These are phyloP conservation scores for Pygmarrhopalites habei DNA, from an alignment of 1,140 invertebrate genomes.

Conservation along the genomic window DNA sequence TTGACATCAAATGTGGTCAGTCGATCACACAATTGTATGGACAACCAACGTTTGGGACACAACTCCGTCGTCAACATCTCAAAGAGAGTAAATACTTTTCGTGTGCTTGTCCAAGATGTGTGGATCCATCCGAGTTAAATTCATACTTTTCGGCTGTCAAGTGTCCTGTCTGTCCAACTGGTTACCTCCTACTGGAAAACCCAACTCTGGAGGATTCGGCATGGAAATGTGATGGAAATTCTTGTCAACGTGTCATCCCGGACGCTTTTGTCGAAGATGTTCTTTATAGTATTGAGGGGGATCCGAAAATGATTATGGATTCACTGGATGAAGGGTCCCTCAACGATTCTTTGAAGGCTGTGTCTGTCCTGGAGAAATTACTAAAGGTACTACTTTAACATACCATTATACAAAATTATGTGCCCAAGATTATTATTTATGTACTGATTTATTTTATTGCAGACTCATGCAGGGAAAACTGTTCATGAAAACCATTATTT, in stretches of 20 bases:
- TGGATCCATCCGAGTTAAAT: slow-evolving; percentile 40
- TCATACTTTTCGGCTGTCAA: slow-evolving; percentile 32
- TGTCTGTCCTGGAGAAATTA: background rate
- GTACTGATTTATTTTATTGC: no score
- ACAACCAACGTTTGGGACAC: slow-evolving; percentile 32
- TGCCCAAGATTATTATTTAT: no score
- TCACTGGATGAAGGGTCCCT: no score
- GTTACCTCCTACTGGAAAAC: slow-evolving; percentile 8
- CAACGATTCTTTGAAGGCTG: background rate
- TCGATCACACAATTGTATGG: slow-evolving; percentile 17
- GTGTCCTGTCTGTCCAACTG: slow-evolving; percentile 20
- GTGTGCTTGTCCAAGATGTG: slow-evolving; percentile 41
- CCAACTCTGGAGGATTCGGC: background rate
- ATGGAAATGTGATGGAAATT: background rate
- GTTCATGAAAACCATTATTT: slow-evolving; percentile 14
- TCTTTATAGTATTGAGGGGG: background rate
- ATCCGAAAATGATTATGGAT: no score
- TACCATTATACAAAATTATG: no score
- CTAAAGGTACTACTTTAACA: no score
- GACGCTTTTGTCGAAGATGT: background rate
- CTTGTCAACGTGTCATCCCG: background rate
- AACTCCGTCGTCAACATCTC: slow-evolving; percentile 39
- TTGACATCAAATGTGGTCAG: slow-evolving; percentile 1
- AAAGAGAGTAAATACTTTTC: slow-evolving; percentile 41
- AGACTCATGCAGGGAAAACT: background rate